Evolutionary conservation across 2,113 vertebrate genomes (phyloP).

Genomic region (Pangasianodon gigas): DNA sequence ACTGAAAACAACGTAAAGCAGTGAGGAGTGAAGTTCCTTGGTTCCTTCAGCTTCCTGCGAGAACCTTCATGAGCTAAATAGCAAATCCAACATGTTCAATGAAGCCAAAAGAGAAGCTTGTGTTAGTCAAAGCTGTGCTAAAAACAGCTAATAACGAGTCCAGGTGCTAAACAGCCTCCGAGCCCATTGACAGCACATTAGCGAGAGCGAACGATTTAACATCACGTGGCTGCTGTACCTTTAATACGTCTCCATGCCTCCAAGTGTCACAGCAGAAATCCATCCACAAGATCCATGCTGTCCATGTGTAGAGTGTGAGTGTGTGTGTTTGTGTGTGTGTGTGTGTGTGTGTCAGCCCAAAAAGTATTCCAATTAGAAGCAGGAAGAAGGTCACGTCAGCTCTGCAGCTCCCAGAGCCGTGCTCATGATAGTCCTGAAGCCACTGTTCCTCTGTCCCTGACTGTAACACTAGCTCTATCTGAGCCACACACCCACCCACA

Average conservation of each 20-base stretch:
- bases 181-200: not conserved
- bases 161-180: not conserved
- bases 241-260: not conserved
- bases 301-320: not conserved
- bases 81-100: not conserved
- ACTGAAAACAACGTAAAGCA: not conserved
- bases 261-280: constrained; percentile 1
- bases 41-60: not conserved
- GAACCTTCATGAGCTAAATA: not conserved
- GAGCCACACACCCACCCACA: constrained; percentile 59
- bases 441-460: constrained; percentile 60
- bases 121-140: not conserved
- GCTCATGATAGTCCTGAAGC: constrained; percentile 72
- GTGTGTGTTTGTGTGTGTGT: constrained; percentile 14
- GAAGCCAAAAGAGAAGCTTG: not conserved
- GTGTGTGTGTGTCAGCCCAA: not conserved
- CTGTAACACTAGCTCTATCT: constrained; percentile 63
- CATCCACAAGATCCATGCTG: not conserved
- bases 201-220: not conserved
- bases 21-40: not conserved
- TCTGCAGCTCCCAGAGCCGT: constrained; percentile 65
- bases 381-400: constrained; percentile 41
- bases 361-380: constrained; percentile 50
- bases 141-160: not conserved
- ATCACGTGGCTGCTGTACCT: not conserved